A percentile compares a stretch with the other conserved stretches of the same genome.
Conservation (phyloP, 2,113 vertebrate genomes). For the Callospermophilus lateralis region DNA sequence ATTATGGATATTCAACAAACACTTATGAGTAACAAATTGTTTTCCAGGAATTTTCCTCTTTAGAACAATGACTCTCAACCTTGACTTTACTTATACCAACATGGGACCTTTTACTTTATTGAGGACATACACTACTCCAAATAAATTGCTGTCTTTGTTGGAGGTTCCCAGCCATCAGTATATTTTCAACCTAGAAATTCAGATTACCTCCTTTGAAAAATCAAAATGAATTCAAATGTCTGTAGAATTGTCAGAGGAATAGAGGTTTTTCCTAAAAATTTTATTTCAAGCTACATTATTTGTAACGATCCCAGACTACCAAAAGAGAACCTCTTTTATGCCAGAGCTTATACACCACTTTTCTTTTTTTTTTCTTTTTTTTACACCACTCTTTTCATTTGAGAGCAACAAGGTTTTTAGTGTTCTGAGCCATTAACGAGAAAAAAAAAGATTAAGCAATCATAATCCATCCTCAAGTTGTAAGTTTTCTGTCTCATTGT, state of each 20-base stretch:
- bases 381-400: background rate
- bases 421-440: background rate
- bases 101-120: background rate
- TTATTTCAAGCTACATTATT: background rate
- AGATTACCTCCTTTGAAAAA: background rate
- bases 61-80: background rate
- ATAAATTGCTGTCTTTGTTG: background rate
- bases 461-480: background rate
- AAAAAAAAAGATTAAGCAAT: background rate
- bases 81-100: background rate
- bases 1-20: background rate
- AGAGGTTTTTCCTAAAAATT: background rate
- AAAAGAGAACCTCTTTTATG: background rate
- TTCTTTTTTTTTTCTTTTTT: too few relatives aligned
- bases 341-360: background rate
- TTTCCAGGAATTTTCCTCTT: background rate
- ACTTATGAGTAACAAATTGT: background rate
- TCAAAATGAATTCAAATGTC: background rate
- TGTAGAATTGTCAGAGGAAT: background rate
- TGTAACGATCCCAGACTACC: too few relatives aligned
- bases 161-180: background rate
- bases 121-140: background rate
- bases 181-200: background rate
- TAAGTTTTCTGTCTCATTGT: background rate
- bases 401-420: too few relatives aligned